Percentiles rank a stretch among this genome's conserved stretches.
Conservation (phyloP, 2,797 vertebrate genomes). For the Anguilla anguilla region DNA sequence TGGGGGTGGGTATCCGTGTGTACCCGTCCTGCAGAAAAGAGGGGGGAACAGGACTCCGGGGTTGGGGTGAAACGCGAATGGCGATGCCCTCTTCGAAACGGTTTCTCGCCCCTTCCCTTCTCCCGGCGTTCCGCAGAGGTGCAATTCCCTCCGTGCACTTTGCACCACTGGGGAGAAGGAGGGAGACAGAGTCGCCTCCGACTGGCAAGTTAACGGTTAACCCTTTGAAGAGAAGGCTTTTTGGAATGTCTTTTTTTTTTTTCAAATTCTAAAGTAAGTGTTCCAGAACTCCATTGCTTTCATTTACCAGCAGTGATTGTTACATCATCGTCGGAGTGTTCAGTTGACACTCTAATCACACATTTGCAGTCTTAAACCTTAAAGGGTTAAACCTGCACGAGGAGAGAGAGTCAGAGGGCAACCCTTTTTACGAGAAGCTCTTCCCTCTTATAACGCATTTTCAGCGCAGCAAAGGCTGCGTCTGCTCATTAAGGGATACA, state of each 20-base stretch:
- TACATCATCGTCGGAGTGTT: too few species aligned
- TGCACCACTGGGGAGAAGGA: slow-evolving; percentile 59
- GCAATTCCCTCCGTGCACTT: slow-evolving; percentile 67
- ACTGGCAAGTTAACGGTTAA: slow-evolving; percentile 76
- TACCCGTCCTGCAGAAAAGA: background rate
- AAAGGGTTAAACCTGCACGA: background rate
- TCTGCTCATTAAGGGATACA: background rate
- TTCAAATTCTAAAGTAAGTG: too few species aligned
- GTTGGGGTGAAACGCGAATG: background rate
- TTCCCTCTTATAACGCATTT: background rate
- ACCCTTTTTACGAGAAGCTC: background rate
- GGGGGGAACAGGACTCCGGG: background rate
- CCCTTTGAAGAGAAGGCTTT: slow-evolving; percentile 35
- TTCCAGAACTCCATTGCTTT: too few species aligned
- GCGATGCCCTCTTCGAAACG: slow-evolving; percentile 3
- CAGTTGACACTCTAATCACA: too few species aligned
- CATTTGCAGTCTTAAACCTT: too few species aligned
- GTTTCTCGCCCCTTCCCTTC: slow-evolving; percentile 39
- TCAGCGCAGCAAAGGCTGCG: background rate
- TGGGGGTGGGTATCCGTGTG: background rate
- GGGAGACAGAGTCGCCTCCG: slow-evolving; percentile 39
- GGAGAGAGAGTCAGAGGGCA: background rate
- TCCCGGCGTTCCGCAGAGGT: slow-evolving; percentile 6
- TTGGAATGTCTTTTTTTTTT: too few species aligned
- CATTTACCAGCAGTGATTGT: too few species aligned